These are phyloP conservation scores for Camponotus floridanus DNA, from an alignment of 1,140 invertebrate genomes.

Conservation along the genomic window DNA sequence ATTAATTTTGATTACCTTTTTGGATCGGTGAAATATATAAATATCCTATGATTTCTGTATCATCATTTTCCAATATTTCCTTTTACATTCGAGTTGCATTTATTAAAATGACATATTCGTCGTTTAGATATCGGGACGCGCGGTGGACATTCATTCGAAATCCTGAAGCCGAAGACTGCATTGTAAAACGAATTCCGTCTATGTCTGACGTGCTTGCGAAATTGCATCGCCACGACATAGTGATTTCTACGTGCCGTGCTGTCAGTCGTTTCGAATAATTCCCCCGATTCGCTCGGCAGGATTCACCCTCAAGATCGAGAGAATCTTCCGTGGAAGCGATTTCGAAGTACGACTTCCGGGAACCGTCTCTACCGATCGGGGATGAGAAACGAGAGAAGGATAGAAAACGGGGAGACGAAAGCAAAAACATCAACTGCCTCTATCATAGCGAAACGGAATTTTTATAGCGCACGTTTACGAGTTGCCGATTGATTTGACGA, in stretches of 20 bases:
- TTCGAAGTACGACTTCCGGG: slow-evolving; percentile 78
- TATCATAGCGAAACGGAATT: slow-evolving; percentile 65
- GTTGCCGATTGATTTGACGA: slow-evolving; percentile 55
- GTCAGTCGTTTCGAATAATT: slow-evolving; percentile 57
- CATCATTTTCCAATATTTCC: slow-evolving; percentile 26
- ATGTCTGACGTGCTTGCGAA: slow-evolving; percentile 64
- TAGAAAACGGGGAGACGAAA: slow-evolving; percentile 16
- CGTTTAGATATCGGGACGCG: neutral
- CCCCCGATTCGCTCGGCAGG: slow-evolving; percentile 37
- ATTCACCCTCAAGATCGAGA: slow-evolving; percentile 55
- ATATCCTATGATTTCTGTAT: neutral
- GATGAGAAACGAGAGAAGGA: slow-evolving; percentile 48
- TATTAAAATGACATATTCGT: slow-evolving; percentile 37
- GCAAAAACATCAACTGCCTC: slow-evolving; percentile 64
- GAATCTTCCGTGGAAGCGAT: slow-evolving; percentile 73
- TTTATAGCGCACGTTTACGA: slow-evolving; percentile 46
- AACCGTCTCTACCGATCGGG: slow-evolving; percentile 65
- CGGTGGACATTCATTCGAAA: slow-evolving; percentile 32
- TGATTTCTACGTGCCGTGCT: slow-evolving; percentile 52
- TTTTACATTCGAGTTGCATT: slow-evolving; percentile 36
- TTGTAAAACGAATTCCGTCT: slow-evolving; percentile 58
- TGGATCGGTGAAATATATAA: neutral
- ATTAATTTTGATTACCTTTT: neutral
- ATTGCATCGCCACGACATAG: slow-evolving; percentile 50
- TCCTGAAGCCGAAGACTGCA: slow-evolving; percentile 18